These are phyloP conservation scores for Priocnemis perturbator DNA, from an alignment of 2,888 invertebrate genomes.

Conservation along the genomic window DNA sequence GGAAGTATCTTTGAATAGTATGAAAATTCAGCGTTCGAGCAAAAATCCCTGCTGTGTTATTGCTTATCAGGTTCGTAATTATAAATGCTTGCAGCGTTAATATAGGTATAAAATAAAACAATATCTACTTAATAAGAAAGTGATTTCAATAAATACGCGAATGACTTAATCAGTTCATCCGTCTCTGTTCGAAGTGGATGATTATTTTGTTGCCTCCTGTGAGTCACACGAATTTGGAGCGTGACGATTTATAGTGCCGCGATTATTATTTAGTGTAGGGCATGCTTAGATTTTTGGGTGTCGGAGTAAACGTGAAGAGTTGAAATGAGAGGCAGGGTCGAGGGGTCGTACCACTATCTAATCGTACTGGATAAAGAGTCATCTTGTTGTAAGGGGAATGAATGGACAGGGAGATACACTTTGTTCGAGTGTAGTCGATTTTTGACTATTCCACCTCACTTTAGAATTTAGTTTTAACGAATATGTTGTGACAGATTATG, in stretches of 20 bases:
- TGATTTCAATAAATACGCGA: no score
- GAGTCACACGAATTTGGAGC: no score
- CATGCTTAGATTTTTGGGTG: constrained; percentile 51
- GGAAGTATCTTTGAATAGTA: constrained; percentile 26
- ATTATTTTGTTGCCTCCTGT: no score
- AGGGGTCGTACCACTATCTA: constrained; percentile 68
- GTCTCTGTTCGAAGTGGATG: no score
- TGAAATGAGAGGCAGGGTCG: constrained; percentile 67
- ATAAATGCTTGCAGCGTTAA: no score
- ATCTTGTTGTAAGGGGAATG: constrained; percentile 62
- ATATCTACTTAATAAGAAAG: no score
- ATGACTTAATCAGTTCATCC: no score
- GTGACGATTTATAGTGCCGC: no score
- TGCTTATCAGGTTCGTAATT: background rate
- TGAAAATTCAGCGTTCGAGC: constrained; percentile 13
- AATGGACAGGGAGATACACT: constrained; percentile 59
- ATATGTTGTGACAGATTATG: background rate
- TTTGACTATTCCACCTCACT: constrained; percentile 15
- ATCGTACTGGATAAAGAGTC: constrained; percentile 66
- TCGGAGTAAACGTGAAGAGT: constrained; percentile 58
- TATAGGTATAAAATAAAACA: no score
- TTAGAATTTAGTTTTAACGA: no score
- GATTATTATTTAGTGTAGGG: background rate
- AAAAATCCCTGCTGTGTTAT: background rate
- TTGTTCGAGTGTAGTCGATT: constrained; percentile 45